A percentile compares a stretch with the other conserved stretches of the same genome.
phyloP scores from a whole-genome alignment of 2,888 invertebrate genomes.

The Drosophila gaucha region DNA sequence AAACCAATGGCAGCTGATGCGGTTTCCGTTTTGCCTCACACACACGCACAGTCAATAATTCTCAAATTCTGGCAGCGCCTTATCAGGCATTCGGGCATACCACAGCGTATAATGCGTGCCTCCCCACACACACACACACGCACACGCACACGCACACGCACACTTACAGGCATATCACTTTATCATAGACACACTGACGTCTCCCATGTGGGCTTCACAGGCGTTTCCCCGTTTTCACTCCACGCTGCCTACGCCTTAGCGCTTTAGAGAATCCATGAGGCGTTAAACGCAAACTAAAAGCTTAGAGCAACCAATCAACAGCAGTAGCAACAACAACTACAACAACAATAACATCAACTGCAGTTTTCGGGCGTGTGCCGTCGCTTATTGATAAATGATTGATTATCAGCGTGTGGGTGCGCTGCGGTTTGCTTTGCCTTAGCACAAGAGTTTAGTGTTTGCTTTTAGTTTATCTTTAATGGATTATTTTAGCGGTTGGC shows the following conservation, averaged over 20 bases:
- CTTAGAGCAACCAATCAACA: constrained; percentile 60
- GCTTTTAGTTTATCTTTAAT: constrained; percentile 78
- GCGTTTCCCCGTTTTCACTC: not conserved
- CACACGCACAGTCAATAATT: constrained; percentile 33
- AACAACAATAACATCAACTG: constrained; percentile 24
- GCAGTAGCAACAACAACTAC: constrained; percentile 27
- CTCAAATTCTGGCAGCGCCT: constrained; percentile 42
- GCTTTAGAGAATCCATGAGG: constrained; percentile 74
- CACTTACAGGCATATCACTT: constrained; percentile 37
- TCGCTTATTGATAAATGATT: constrained; percentile 76
- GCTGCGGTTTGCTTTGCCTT: constrained; percentile 70
- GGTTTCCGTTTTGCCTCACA: constrained; percentile 41
- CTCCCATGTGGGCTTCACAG: constrained; percentile 47
- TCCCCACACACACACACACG: constrained; percentile 25
- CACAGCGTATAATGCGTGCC: constrained; percentile 62
- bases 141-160: constrained; percentile 5
- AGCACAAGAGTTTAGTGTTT: constrained; percentile 75
- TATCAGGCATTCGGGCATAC: constrained; percentile 53
- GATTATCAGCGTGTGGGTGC: constrained; percentile 73
- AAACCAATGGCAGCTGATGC: constrained; percentile 64
- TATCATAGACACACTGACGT: constrained; percentile 59
- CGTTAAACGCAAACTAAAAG: constrained; percentile 80
- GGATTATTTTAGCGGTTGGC: constrained; percentile 76
- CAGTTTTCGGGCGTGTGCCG: constrained; percentile 70
- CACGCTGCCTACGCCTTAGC: constrained; percentile 28